Evolutionary conservation across 2,797 vertebrate genomes (phyloP).

Genomic region (Bothrops alternatus): DNA sequence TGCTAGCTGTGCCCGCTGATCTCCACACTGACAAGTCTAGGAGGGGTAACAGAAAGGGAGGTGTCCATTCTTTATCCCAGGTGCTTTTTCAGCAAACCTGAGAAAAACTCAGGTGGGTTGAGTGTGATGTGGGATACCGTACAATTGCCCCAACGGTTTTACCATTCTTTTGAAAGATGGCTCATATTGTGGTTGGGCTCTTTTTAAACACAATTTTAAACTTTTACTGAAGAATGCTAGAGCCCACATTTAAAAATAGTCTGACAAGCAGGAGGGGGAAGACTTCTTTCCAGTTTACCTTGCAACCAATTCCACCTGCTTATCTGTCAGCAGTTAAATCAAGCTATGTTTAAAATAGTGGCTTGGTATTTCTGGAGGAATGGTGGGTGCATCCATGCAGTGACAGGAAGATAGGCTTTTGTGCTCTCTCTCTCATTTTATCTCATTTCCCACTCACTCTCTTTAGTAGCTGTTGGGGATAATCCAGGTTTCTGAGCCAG

Average conservation of each 20-base stretch:
- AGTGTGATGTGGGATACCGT: not conserved
- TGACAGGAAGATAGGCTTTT: not conserved
- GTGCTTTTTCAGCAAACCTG: not conserved
- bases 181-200: not conserved
- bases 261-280: not conserved
- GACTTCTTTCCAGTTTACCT: not conserved
- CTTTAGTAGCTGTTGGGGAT: not conserved
- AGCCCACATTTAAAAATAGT: not conserved
- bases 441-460: not conserved
- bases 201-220: not conserved
- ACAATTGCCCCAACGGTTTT: not conserved
- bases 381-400: not conserved
- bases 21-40: not conserved
- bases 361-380: not conserved
- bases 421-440: not conserved
- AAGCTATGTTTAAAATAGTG: not conserved
- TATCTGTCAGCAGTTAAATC: not conserved
- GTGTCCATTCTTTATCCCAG: not conserved
- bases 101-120: not conserved
- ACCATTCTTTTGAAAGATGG: not conserved
- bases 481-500: not conserved
- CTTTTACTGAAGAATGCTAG: not conserved
- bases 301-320: not conserved
- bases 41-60: not conserved
- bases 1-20: not conserved